Conservation (phyloP, 2,113 vertebrate genomes). For the Myrmecophaga tridactyla region DNA sequence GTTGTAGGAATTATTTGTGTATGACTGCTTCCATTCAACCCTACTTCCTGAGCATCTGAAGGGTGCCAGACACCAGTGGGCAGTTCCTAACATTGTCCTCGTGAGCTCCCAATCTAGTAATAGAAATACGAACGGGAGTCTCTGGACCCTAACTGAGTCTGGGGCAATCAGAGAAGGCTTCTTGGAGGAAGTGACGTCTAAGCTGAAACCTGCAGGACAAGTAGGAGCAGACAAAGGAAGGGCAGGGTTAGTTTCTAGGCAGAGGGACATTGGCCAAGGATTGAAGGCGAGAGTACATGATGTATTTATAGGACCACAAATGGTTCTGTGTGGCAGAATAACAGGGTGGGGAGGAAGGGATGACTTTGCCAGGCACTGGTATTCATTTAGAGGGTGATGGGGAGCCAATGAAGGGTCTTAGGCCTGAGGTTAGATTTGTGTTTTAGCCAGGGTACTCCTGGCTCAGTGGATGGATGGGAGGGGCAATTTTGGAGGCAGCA, state of each 20-base stretch:
- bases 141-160: not conserved
- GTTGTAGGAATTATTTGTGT: not conserved
- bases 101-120: not conserved
- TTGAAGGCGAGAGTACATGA: not conserved
- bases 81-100: not conserved
- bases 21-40: not conserved
- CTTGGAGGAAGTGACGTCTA: slow-evolving; percentile 21
- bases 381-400: not conserved
- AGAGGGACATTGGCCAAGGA: not conserved
- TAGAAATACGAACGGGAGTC: not conserved
- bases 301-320: not conserved
- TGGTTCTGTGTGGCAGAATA: not conserved
- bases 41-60: not conserved
- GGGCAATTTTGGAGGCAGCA: not conserved
- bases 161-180: not conserved
- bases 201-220: not conserved
- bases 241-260: not conserved
- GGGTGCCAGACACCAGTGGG: not conserved
- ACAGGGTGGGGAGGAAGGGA: not conserved
- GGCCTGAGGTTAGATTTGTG: not conserved
- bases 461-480: not conserved
- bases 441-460: not conserved
- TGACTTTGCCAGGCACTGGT: not conserved
- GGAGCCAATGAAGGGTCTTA: not conserved
- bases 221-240: not conserved